These are phyloP conservation scores for Labeo rohita DNA, from an alignment of 2,113 vertebrate genomes.

Conservation along the genomic window DNA sequence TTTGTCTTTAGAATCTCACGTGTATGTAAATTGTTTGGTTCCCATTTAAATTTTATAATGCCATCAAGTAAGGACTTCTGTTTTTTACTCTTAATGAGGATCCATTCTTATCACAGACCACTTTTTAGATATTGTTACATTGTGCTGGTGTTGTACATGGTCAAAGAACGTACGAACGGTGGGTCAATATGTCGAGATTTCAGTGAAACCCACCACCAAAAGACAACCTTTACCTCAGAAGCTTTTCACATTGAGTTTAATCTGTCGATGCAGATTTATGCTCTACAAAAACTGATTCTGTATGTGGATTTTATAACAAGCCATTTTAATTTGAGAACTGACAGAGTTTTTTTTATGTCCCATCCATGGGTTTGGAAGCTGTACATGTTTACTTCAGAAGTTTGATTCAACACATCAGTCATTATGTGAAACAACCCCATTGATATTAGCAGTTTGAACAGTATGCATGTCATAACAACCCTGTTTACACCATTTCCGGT, in stretches of 20 bases:
- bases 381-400: conserved; percentile 37
- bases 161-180: conserved; percentile 24
- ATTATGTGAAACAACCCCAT: conserved; percentile 26
- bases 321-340: conserved; percentile 4
- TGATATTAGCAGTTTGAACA: conserved; percentile 31
- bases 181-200: conserved; percentile 37
- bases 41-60: conserved; percentile 55
- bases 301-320: conserved; percentile 36
- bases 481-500: neutral
- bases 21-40: conserved; percentile 47
- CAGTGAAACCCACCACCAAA: conserved; percentile 75
- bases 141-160: conserved; percentile 66
- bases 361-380: conserved; percentile 30
- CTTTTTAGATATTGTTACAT: conserved; percentile 66
- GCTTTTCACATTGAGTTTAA: conserved; percentile 64
- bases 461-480: conserved; percentile 38
- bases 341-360: conserved; percentile 16
- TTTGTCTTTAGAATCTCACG: conserved; percentile 32
- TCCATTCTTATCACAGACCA: conserved; percentile 59
- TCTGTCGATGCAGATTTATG: conserved; percentile 61
- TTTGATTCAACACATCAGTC: conserved; percentile 27
- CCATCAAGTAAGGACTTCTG: conserved; percentile 49
- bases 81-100: conserved; percentile 25
- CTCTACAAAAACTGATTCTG: conserved; percentile 63
- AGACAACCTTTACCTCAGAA: conserved; percentile 84